Percentiles rank a stretch among this genome's conserved stretches.
These are phyloP conservation scores for Cerceris ruficornis DNA, from an alignment of 2,888 invertebrate species.

Conservation along the genomic window DNA sequence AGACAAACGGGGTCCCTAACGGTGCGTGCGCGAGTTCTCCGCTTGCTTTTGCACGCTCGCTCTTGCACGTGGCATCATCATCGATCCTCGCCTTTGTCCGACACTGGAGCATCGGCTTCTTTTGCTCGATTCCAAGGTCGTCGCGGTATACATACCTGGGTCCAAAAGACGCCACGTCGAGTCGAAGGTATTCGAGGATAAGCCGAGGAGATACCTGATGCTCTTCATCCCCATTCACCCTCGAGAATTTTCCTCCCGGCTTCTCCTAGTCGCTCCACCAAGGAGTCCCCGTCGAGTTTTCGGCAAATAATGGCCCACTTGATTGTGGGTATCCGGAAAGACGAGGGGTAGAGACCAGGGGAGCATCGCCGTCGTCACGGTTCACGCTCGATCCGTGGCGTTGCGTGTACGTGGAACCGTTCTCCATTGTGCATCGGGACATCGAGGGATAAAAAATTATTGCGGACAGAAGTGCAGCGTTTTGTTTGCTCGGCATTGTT, in stretches of 20 bases:
- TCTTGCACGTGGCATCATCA: conserved; percentile 2
- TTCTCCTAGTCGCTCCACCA: not conserved
- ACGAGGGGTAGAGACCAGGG: conserved; percentile 45
- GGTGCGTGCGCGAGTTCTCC: conserved; percentile 60
- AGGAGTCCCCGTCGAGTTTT: conserved; percentile 56
- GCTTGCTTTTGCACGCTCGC: conserved; percentile 47
- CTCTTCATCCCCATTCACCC: conserved; percentile 29
- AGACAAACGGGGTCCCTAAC: conserved; percentile 73
- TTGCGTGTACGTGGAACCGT: conserved; percentile 39
- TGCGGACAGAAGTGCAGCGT: conserved; percentile 58
- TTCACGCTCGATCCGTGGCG: conserved; percentile 56
- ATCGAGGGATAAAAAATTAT: conserved; percentile 61
- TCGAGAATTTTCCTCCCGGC: conserved; percentile 33
- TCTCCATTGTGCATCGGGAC: conserved; percentile 55
- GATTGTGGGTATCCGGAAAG: conserved; percentile 57
- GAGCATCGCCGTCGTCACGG: conserved; percentile 49
- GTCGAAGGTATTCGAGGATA: too few relatives aligned
- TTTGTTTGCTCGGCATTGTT: conserved; percentile 63
- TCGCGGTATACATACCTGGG: conserved; percentile 32
- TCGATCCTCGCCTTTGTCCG: conserved; percentile 61
- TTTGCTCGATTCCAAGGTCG: conserved; percentile 42
- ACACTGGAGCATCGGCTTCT: conserved; percentile 44
- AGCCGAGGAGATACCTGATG: conserved; percentile 43
- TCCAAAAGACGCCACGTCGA: conserved; percentile 19
- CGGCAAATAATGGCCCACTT: conserved; percentile 68